Evolutionary conservation across 2,113 vertebrate species (phyloP).

Genomic region (Paradoxurus hermaphroditus): DNA sequence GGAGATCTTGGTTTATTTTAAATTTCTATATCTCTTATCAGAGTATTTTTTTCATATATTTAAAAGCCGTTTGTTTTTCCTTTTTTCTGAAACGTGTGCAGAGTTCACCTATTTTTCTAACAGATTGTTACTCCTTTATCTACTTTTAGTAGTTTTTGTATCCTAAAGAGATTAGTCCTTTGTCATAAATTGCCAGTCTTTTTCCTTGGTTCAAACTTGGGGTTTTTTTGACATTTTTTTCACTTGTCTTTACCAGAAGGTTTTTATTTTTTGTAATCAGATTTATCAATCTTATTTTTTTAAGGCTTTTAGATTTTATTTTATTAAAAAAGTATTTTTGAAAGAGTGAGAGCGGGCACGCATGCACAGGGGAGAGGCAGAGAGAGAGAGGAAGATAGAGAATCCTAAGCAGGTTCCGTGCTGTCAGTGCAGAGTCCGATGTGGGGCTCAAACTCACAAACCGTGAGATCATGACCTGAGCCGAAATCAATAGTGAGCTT

Average conservation of each 20-base stretch:
- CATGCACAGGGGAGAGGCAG: too few relatives aligned
- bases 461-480: too few relatives aligned
- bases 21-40: background rate
- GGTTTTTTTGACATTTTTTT: background rate
- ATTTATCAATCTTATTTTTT: background rate
- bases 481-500: too few relatives aligned
- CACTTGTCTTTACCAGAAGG: background rate
- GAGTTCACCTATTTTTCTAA: background rate
- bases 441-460: too few relatives aligned
- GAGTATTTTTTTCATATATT: background rate
- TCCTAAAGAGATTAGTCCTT: background rate
- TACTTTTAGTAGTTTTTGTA: background rate
- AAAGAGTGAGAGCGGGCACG: too few relatives aligned
- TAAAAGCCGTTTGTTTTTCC: background rate
- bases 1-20: background rate
- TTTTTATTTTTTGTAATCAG: background rate
- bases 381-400: too few relatives aligned
- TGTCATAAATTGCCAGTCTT: background rate
- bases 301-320: background rate
- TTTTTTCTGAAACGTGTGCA: background rate
- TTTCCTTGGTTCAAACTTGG: background rate
- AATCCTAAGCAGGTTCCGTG: too few relatives aligned
- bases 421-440: too few relatives aligned
- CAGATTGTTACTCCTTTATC: background rate
- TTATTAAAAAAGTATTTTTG: too few relatives aligned